Evolutionary conservation across 2,113 vertebrate genomes (phyloP).

Genomic region (Phalacrocorax brasilianus): DNA sequence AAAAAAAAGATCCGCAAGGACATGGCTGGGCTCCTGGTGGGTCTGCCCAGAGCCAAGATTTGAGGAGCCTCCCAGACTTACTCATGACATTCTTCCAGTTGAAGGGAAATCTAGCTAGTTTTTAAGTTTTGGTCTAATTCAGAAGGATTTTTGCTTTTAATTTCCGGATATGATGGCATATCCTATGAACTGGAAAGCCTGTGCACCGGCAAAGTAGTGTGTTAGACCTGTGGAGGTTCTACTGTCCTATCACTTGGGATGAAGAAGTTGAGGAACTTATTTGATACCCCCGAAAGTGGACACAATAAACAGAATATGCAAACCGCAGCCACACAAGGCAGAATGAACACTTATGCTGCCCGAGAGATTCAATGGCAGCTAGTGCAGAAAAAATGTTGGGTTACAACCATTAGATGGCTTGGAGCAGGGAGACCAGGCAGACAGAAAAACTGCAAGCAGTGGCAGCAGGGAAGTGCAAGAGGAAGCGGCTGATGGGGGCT

Average conservation of each 20-base stretch:
- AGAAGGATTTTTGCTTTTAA: neutral
- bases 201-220: neutral
- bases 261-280: neutral
- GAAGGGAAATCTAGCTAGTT: neutral
- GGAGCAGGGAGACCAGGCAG: neutral
- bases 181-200: neutral
- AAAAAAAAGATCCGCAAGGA: neutral
- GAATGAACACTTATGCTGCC: neutral
- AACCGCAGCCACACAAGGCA: neutral
- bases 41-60: neutral
- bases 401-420: neutral
- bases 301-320: neutral
- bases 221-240: neutral
- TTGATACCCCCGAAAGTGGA: neutral
- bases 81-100: neutral
- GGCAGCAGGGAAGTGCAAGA: fast-evolving
- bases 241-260: neutral
- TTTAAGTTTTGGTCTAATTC: neutral
- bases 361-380: neutral
- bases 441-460: neutral
- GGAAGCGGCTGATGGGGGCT: neutral
- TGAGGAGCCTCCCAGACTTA: neutral
- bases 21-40: neutral
- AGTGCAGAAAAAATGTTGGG: neutral
- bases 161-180: neutral